Evolutionary conservation across 2,113 vertebrate species (phyloP), one percentile per base, ranked within the genome.

Genomic region (Pteronura brasiliensis): DNA sequence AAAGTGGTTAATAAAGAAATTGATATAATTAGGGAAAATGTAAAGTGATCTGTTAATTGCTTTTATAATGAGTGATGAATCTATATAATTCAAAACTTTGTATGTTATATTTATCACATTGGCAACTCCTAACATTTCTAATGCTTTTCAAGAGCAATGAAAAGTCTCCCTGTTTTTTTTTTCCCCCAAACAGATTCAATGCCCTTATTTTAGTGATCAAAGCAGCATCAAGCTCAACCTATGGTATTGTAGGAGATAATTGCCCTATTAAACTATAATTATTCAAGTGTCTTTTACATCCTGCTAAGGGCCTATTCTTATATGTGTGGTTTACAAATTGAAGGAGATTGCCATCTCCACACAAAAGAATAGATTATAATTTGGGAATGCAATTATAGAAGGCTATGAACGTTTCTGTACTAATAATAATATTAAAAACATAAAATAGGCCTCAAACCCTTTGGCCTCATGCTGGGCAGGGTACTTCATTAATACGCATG

Each of bases 211-310:
- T 88, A 96, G 79, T 81, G 95, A 92, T 88, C 83, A 61, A 36
- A 76, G 65, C 52, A 79, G n/a, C 44, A 81, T 80, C 52, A 47
- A 76, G 20, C 13, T 88, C 65, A 82, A 85, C 87, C 67, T 95
- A 49, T 85, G 18, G 34, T 63, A 85, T 57, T 89, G 27, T 88
- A 81, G 27, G 27, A 90, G 63, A 92, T 96, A 87, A 96, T 76
- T 79, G 69, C 49, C 49, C n/a, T 95, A 67, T 92, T 95, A 96
- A 80, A 77, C 65, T 77, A 20, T 89, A 91, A 88, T 95, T 96
- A 91, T 65, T 85, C 49, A 96, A 65, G 44, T 81, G 47, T 94
- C 31, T 79, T 71, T 92, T 77, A 52, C 47, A 61, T 49, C 47
- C 47, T 80, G 69, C 39, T 81, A 74, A 74, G 77, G 80, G 77